These are phyloP conservation scores for Protobothrops mucrosquamatus DNA, from an alignment of 2,113 vertebrate genomes.

Conservation along the genomic window DNA sequence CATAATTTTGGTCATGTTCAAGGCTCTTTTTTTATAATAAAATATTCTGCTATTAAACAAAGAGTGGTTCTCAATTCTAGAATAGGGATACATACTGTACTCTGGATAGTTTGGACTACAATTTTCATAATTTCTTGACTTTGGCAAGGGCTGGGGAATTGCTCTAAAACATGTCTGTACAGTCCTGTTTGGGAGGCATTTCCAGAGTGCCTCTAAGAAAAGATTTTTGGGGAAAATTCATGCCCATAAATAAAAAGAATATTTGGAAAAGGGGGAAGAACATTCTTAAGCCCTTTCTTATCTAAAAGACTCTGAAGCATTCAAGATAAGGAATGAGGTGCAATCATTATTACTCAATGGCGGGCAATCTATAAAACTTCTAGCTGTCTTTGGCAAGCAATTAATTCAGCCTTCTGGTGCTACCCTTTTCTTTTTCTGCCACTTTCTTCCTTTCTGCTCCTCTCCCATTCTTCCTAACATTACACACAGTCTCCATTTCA, in stretches of 20 bases:
- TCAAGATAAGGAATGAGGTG: too few species aligned
- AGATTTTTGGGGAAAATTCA: too few species aligned
- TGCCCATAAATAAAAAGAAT: too few species aligned
- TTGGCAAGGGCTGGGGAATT: not conserved
- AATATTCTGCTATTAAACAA: not conserved
- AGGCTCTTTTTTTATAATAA: not conserved
- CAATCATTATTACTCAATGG: too few species aligned
- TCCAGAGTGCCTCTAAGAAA: not conserved
- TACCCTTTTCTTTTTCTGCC: not conserved
- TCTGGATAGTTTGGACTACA: not conserved
- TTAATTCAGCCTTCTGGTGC: not conserved
- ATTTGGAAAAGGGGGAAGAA: too few species aligned
- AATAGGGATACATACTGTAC: not conserved
- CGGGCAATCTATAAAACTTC: not conserved
- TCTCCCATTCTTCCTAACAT: not conserved
- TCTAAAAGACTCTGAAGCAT: too few species aligned
- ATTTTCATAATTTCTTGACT: not conserved
- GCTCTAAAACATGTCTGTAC: not conserved
- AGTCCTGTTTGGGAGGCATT: not conserved
- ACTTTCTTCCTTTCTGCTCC: not conserved
- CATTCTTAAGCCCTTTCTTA: too few species aligned
- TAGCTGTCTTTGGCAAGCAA: not conserved
- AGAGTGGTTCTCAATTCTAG: not conserved
- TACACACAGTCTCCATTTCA: not conserved
- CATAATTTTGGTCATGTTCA: not conserved